phyloP scores from a whole-genome alignment of 2,113 vertebrate species.

The Haliaeetus leucogaster region DNA sequence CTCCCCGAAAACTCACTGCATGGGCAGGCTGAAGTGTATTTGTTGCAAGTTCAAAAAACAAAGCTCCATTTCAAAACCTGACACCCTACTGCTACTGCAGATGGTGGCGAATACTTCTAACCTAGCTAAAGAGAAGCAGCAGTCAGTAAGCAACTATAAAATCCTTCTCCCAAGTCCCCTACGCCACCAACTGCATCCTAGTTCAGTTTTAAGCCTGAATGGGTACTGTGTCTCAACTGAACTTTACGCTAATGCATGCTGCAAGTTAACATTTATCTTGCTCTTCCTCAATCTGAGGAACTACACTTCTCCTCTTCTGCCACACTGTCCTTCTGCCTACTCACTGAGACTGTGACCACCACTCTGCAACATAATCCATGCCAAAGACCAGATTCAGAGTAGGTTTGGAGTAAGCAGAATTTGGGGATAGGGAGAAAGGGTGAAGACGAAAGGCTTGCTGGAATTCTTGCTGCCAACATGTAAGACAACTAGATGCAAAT shows the following conservation, averaged over 20 bases:
- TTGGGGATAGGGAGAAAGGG: neutral
- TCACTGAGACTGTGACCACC: neutral
- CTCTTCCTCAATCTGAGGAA: neutral
- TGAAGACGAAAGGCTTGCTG: neutral
- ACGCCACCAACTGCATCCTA: accelerated
- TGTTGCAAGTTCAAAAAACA: neutral
- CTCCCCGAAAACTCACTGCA: neutral
- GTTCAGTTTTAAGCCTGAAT: neutral
- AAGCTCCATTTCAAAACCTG: neutral
- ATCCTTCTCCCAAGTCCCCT: neutral
- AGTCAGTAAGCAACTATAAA: accelerated
- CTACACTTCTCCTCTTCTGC: neutral
- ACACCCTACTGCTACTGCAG: neutral
- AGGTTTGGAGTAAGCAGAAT: neutral
- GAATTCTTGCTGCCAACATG: neutral
- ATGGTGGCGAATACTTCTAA: accelerated
- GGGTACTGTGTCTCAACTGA: neutral
- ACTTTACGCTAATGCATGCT: accelerated
- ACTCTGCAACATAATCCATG: neutral
- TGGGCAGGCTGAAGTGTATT: accelerated
- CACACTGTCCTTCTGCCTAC: neutral
- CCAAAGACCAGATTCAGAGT: neutral
- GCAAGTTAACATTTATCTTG: neutral
- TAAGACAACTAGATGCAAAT: neutral
- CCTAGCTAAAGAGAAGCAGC: neutral